Evolutionary conservation across 2,797 vertebrate species (phyloP).

Genomic region (Aulostomus chinensis): DNA sequence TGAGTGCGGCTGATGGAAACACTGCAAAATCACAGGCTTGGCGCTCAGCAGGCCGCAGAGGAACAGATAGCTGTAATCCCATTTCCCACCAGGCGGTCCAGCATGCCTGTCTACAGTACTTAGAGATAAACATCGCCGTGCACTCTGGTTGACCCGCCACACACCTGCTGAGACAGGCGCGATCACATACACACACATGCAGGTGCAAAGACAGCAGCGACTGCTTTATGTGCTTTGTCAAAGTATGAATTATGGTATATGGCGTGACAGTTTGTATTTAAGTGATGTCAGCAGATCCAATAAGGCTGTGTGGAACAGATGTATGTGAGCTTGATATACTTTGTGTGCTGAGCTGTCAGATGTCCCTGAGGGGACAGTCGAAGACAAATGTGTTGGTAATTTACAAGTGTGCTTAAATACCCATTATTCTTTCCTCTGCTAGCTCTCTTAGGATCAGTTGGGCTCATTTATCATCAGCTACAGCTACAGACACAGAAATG

Average conservation of each 20-base stretch:
- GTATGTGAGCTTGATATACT: conserved; percentile 71
- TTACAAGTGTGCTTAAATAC: conserved; percentile 82
- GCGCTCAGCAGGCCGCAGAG: conserved; percentile 36
- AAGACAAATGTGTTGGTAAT: conserved; percentile 80
- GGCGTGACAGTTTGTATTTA: conserved; percentile 69
- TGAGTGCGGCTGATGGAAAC: conserved; percentile 55
- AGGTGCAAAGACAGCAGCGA: conserved; percentile 55
- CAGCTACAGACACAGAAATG: conserved; percentile 44
- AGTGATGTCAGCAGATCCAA: conserved; percentile 72
- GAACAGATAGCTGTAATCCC: conserved; percentile 64
- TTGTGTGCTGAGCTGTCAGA: conserved; percentile 64
- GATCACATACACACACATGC: conserved; percentile 26
- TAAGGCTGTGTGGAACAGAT: conserved; percentile 68
- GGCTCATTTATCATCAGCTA: conserved; percentile 74
- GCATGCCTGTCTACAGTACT: conserved; percentile 57
- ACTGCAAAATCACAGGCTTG: conserved; percentile 39
- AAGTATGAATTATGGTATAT: conserved; percentile 54
- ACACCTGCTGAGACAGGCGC: conserved; percentile 68
- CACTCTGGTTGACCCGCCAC: conserved; percentile 65
- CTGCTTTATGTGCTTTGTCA: conserved; percentile 59
- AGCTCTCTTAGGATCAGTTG: conserved; percentile 67
- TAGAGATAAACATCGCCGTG: conserved; percentile 69
- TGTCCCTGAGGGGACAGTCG: conserved; percentile 60
- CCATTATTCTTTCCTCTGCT: conserved; percentile 78
- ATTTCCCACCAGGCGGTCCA: conserved; percentile 63